Evolutionary conservation across 37 sponge, comb jelly and placozoan species (phyloP).

Genomic region (Cladorhizidae sp.): DNA sequence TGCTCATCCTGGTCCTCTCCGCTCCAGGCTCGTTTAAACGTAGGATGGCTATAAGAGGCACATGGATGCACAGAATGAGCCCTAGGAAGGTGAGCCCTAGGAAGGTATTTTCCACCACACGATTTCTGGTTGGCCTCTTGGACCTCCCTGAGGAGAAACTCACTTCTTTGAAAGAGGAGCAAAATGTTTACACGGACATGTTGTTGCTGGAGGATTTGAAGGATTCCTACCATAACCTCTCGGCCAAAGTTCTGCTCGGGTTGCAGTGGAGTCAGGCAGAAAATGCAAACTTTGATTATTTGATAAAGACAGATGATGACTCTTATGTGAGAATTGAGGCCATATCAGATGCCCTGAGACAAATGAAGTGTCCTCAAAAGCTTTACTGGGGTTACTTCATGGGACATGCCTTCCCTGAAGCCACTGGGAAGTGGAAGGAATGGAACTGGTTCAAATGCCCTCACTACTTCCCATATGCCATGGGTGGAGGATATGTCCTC

Average conservation of each 20-base stretch:
- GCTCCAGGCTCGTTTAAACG: neutral
- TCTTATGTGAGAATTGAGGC: slow-evolving; percentile 26
- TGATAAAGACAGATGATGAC: slow-evolving; percentile 71
- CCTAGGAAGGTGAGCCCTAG: neutral
- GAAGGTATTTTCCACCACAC: slow-evolving; percentile 8
- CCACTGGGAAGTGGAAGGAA: slow-evolving; percentile 59
- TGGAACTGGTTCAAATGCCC: slow-evolving; percentile 43
- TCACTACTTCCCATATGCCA: slow-evolving; percentile 65
- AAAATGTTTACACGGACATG: slow-evolving; percentile 18
- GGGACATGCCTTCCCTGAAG: slow-evolving; percentile 33
- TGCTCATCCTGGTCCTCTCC: slow-evolving; percentile 31
- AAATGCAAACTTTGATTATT: slow-evolving; percentile 31
- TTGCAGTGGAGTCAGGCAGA: slow-evolving; percentile 21
- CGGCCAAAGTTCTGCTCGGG: slow-evolving; percentile 42
- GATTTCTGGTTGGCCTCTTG: slow-evolving; percentile 47
- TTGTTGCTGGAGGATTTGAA: slow-evolving; percentile 19
- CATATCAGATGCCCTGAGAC: slow-evolving; percentile 5
- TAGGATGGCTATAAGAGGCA: slow-evolving; percentile 34
- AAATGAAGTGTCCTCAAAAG: slow-evolving; percentile 11
- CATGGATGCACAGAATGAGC: slow-evolving; percentile 35
- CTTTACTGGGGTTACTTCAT: slow-evolving; percentile 77
- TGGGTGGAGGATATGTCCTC: slow-evolving; percentile 69
- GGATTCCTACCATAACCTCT: slow-evolving; percentile 49
- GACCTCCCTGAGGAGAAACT: neutral
- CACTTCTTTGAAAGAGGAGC: slow-evolving; percentile 12